Percentiles rank a stretch among this genome's conserved stretches.
Evolutionary conservation across 2,113 vertebrate species (phyloP).

Genomic region (Oreochromis niloticus): DNA sequence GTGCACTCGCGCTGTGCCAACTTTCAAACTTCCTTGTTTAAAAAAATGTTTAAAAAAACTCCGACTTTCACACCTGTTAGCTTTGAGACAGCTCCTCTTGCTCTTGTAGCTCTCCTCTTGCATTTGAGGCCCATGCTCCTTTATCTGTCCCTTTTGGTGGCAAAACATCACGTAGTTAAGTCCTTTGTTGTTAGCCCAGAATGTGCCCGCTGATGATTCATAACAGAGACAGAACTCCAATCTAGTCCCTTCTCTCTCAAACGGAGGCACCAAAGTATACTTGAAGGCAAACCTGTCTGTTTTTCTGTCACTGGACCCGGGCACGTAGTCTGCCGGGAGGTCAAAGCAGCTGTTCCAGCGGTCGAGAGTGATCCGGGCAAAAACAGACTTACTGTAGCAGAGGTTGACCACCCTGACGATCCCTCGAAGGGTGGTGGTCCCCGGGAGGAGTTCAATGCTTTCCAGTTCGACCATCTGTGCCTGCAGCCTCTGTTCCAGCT

Average conservation of each 20-base stretch:
- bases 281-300: conserved; percentile 89
- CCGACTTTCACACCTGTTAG: conserved; percentile 76
- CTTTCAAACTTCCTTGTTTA: background rate
- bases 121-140: conserved; percentile 55
- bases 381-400: conserved; percentile 85
- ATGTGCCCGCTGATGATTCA: conserved; percentile 80
- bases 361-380: conserved; percentile 81
- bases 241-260: conserved; percentile 75
- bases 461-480: conserved; percentile 82
- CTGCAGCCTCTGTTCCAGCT: conserved; percentile 77
- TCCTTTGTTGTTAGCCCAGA: conserved; percentile 90
- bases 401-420: conserved; percentile 87
- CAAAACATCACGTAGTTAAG: conserved; percentile 88
- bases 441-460: conserved; percentile 77
- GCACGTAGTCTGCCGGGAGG: conserved; percentile 84
- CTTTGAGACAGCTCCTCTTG: conserved; percentile 90
- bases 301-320: conserved; percentile 85
- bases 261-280: conserved; percentile 81
- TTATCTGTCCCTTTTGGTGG: conserved; percentile 72
- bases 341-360: conserved; percentile 86
- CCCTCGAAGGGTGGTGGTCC: conserved; percentile 79
- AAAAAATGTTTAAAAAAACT: conserved; percentile 2
- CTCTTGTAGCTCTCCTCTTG: conserved; percentile 77
- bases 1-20: background rate
- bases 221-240: conserved; percentile 94